phyloP scores from a whole-genome alignment of 2,113 vertebrate species.

The Chaenogobius annularis region DNA sequence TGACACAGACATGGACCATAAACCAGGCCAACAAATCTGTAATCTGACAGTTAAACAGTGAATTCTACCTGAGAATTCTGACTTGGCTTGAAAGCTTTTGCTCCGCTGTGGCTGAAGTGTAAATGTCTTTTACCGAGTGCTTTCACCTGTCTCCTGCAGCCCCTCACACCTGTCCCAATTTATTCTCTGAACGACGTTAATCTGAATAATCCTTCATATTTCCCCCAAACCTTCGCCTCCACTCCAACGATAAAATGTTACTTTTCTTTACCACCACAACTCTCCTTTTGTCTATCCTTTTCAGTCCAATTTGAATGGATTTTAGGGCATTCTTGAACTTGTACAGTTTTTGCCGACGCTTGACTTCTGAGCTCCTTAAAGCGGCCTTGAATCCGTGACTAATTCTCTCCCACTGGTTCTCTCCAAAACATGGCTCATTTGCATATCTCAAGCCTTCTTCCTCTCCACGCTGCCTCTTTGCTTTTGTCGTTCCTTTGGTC shows the following conservation, averaged over 20 bases:
- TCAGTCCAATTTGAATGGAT: constrained; percentile 6
- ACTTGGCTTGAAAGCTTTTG: too few species aligned
- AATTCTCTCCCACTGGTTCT: constrained; percentile 23
- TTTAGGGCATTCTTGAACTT: constrained; percentile 2
- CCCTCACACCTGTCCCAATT: constrained; percentile 5
- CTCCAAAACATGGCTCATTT: constrained; percentile 28
- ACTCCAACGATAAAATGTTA: constrained; percentile 12
- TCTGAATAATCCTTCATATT: constrained; percentile 35
- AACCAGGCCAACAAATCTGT: too few species aligned
- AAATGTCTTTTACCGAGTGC: not conserved
- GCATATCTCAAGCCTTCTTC: not conserved
- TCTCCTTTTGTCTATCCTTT: constrained; percentile 10
- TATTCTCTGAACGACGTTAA: constrained; percentile 14
- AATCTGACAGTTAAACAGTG: too few species aligned
- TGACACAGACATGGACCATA: too few species aligned
- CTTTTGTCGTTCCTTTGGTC: constrained; percentile 11
- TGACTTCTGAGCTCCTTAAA: constrained; percentile 34
- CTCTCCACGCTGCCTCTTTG: constrained; percentile 2
- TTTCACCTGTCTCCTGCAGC: constrained; percentile 11
- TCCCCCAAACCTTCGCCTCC: constrained; percentile 9
- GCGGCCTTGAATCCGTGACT: constrained; percentile 30
- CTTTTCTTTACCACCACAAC: not conserved
- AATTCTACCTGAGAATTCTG: too few species aligned
- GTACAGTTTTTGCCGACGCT: not conserved
- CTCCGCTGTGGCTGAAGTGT: not conserved